Evolutionary conservation across 2,797 vertebrate genomes (phyloP), one percentile per base, ranked within the genome.

Genomic region (Enteromius afrohamiltoni): DNA sequence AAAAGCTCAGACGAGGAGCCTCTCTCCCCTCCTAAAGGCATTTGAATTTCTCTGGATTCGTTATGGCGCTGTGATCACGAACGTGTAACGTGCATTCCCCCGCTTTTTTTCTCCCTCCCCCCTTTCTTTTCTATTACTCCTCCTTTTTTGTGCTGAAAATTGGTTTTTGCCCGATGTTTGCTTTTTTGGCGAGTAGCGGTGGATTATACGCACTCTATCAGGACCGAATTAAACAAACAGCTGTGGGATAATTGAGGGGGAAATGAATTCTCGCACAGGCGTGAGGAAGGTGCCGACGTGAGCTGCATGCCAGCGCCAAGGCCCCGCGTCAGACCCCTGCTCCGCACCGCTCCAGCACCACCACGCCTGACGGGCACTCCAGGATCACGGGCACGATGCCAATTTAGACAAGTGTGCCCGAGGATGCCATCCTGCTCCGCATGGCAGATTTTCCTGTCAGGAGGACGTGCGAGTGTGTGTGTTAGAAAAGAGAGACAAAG

Each of bases 201-300:
- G 89, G 93, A 94, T 95, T 94, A 94, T 93, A 88, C 86, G 86
- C 93, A 92, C 91, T 93, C 92, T 92, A 94, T 95, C 93, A 92
- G 91, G 90, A 93, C 89, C 90, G 92, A 93, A 94, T 94, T 94
- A 94, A 94, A 93, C 92, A 93, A 94, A 94, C 93, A 93, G 93
- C 93, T 93, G 93, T 90, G 92, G 91, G 94, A 94, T 94, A 93
- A 94, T 94, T 94, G 93, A 92, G 88, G 81, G 91, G 91, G 92
- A 93, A 93, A 93, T 93, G 88, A 93, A 91, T 93, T 94, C 92
- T 93, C 91, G 89, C 84, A 89, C 89, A 82, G 89, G 89, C 85
- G 83, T 87, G 58, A 85, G 87, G 87, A 40, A 79, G 74, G 81
- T 87, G 79, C 80, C 80, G 91, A 93, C 88, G 89, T 93, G 93